phyloP scores from a whole-genome alignment of 2,797 vertebrate species.

The Propithecus perrieri region DNA sequence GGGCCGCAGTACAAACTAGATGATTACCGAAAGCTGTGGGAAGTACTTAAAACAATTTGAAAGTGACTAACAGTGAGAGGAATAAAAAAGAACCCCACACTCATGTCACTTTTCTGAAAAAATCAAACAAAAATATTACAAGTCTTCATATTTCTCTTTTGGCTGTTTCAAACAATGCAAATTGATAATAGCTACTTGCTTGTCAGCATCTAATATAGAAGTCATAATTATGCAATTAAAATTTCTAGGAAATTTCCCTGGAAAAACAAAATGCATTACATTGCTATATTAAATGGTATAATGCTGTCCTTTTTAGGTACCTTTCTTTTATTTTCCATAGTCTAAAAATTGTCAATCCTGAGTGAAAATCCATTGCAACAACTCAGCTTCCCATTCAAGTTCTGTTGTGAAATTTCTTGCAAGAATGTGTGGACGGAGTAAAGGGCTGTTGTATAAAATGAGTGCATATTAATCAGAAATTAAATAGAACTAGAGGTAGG shows the following conservation, averaged over 20 bases:
- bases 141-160: neutral
- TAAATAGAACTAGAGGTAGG: neutral
- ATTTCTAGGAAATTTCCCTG: neutral
- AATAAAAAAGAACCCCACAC: neutral
- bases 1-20: neutral
- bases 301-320: neutral
- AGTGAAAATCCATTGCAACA: neutral
- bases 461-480: neutral
- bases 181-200: slow-evolving; percentile 22
- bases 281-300: neutral
- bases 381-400: neutral
- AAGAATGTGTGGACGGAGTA: neutral
- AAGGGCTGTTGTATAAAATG: neutral
- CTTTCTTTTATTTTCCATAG: neutral
- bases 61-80: neutral
- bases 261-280: neutral
- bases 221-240: slow-evolving; percentile 33
- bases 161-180: neutral
- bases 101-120: slow-evolving; percentile 33
- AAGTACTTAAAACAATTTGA: neutral
- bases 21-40: neutral
- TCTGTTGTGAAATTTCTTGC: neutral
- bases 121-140: neutral
- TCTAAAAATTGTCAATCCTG: neutral
- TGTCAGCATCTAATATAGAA: neutral